Evolutionary conservation across 2,888 invertebrate species (phyloP).

Genomic region (Adelognathus sp.): DNA sequence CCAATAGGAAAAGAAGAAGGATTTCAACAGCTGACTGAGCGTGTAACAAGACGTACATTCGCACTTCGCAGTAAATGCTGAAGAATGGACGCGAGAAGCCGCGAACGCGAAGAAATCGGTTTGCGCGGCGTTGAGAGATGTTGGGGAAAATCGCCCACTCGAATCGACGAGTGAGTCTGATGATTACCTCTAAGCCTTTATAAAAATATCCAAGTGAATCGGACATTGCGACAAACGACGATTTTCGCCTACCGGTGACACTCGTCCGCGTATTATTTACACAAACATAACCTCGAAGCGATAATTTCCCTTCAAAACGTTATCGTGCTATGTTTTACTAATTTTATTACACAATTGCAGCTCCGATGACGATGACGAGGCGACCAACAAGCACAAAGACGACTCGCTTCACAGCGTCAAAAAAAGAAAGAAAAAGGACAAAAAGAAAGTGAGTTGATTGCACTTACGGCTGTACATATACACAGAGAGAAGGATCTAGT

Average conservation of each 20-base stretch:
- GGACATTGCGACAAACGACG: not conserved
- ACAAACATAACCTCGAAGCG: slow-evolving; percentile 42
- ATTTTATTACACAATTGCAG: slow-evolving; percentile 68
- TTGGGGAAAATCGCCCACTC: slow-evolving; percentile 90
- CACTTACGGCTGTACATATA: not conserved
- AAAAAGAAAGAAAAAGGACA: slow-evolving; percentile 80
- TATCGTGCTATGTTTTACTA: not conserved
- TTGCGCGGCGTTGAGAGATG: slow-evolving; percentile 86
- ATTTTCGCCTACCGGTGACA: not conserved
- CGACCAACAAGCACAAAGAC: slow-evolving; percentile 80
- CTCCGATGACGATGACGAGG: slow-evolving; percentile 78
- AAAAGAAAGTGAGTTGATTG: slow-evolving; percentile 77
- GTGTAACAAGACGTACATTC: no score
- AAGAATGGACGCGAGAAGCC: slow-evolving; percentile 86
- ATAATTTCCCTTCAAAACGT: not conserved
- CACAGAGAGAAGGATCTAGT: not conserved
- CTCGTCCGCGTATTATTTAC: not conserved
- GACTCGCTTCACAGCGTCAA: slow-evolving; percentile 82
- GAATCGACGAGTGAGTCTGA: slow-evolving; percentile 84
- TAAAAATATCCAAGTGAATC: slow-evolving; percentile 4
- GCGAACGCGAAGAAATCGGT: slow-evolving; percentile 89
- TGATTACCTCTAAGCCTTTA: slow-evolving; percentile 5
- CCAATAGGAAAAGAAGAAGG: no score
- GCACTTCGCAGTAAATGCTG: no score
- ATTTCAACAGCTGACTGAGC: no score